Evolutionary conservation across 2,113 vertebrate genomes (phyloP), one percentile per base, ranked within the genome.

Genomic region (Parus major): DNA sequence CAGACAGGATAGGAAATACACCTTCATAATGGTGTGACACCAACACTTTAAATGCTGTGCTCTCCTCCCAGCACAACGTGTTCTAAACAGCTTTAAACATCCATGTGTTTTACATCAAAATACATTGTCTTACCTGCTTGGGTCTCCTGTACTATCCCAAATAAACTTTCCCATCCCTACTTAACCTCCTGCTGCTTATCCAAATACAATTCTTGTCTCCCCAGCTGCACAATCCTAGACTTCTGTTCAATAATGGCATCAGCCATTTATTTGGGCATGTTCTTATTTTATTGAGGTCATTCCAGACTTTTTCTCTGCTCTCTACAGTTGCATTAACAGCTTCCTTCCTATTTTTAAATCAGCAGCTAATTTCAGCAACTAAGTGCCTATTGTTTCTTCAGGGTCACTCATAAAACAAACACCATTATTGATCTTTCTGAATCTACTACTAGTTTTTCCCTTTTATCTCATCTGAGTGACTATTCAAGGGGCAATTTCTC

Each of bases 271-370:
- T 82, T 92, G 87, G 85, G 29, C 63, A 88, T 0, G 12, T 50
- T 90, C 60, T 88, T 93, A 56, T 77, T 93, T 96, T 94, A 96
- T 79, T 92, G 79, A 96, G 94, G 92, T 94, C 93, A 95, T 92
- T 96, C 65, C 79, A 96, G 90, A 92, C 61, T 83, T 93, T 86
- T 87, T 81, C 56, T 92, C 65, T 0, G 23, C 56, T 78, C 85
- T 71, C 90, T 78, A 75, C 36, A 90, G 88, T 21, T 90, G 80
- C 72, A 86, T 92, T 95, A 96, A 95, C 88, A 92, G 92, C 82
- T 96, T 90, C 90, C 88, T 95, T 93, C 93, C 95, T 96, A 96
- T 97, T 96, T 96, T 96, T 93, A 95, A 94, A 95, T 94, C 94
- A 92, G 88, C 77, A 84, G 92, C 94, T 96, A 92, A 97, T 97